Conservation (phyloP, 1,140 invertebrate species). For the Cherax destructor region DNA sequence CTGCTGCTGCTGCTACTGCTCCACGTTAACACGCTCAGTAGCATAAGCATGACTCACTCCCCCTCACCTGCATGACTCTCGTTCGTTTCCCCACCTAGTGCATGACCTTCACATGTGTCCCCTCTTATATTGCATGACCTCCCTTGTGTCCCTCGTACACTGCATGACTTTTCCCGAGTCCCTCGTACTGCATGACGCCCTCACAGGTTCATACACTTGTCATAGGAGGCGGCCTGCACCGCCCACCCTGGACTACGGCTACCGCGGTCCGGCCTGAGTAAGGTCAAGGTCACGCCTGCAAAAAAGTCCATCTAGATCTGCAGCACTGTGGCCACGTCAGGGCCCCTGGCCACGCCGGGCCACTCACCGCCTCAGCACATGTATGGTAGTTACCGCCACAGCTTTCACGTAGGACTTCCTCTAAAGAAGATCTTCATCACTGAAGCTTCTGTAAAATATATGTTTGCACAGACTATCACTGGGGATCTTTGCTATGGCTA, state of each 20-base stretch:
- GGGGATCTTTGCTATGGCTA: background rate
- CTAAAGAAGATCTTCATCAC: background rate
- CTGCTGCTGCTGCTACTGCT: background rate
- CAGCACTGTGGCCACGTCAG: background rate
- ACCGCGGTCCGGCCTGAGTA: background rate
- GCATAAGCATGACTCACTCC: slow-evolving; percentile 18
- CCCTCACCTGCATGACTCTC: slow-evolving; percentile 6
- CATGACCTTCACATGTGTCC: background rate
- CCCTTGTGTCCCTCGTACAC: too few relatives aligned
- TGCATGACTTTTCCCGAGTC: too few relatives aligned
- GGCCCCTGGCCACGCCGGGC: background rate
- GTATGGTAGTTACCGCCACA: slow-evolving; percentile 49
- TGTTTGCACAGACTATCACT: slow-evolving; percentile 17
- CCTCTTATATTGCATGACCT: background rate
- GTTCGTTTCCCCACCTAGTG: background rate
- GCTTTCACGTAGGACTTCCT: slow-evolving; percentile 48
- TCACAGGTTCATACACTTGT: background rate
- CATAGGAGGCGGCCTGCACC: background rate
- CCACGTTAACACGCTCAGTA: slow-evolving; percentile 36
- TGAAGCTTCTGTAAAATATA: slow-evolving; percentile 7
- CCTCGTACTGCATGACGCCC: background rate
- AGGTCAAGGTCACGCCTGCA: slow-evolving; percentile 4
- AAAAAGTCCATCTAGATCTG: background rate
- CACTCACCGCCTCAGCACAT: slow-evolving; percentile 27
- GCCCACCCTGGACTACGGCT: background rate